phyloP scores from a whole-genome alignment of 2,888 invertebrate genomes.

The Synergus umbraculus region DNA sequence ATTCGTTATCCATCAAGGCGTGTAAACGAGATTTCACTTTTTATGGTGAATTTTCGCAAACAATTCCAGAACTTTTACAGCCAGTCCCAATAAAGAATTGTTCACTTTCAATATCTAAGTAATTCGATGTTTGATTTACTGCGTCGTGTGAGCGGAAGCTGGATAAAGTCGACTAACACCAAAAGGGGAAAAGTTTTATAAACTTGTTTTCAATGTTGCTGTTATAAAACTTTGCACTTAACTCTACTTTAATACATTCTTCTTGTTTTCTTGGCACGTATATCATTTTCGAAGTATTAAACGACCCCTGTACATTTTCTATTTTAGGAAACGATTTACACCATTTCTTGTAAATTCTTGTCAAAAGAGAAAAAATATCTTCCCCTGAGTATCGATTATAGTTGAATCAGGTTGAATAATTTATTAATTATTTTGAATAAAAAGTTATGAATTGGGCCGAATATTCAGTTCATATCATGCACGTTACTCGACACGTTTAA shows the following conservation, averaged over 20 bases:
- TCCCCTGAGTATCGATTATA: neutral
- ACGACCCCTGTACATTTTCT: neutral
- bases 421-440: too few relatives aligned
- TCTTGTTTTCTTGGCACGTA: neutral
- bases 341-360: neutral
- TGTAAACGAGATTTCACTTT: neutral
- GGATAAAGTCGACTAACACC: neutral
- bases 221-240: conserved; percentile 30
- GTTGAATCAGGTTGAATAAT: too few relatives aligned
- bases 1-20: neutral
- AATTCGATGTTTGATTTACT: conserved; percentile 18
- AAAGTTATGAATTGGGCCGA: too few relatives aligned
- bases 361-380: neutral
- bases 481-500: too few relatives aligned
- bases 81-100: neutral
- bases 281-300: neutral
- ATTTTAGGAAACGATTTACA: neutral
- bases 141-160: neutral
- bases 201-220: conserved; percentile 2
- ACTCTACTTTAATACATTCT: neutral
- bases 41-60: conserved; percentile 8
- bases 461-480: too few relatives aligned
- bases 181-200: conserved; percentile 4
- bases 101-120: neutral
- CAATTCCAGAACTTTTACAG: conserved; percentile 1